Base-by-base conservation (phyloP, 2,797 vertebrate genomes). In the Adelosebastes latens region DNA sequence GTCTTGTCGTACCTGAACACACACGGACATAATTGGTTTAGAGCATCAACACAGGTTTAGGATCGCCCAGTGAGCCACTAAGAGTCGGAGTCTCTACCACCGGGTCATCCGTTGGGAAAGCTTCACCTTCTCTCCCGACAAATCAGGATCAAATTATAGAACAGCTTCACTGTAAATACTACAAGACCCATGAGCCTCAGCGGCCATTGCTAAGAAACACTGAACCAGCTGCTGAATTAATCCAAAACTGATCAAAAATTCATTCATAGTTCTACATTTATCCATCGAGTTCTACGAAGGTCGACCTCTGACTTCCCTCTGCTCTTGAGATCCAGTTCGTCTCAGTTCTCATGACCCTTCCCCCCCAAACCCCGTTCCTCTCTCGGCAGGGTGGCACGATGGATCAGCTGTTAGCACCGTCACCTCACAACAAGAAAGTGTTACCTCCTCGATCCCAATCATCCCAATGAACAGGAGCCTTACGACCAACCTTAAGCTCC, bases 1-100 rank as follows among this genome's bases (percentile, higher is more conserved):
- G 86, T 79, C 39, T 77, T 39, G 20, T 95, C 92, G 1, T 93
- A 95, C 85, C 96, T 97, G 85, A 66, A 67, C 8, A 61, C 8
- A 61, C 27, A 72, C n/a, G 2, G 18, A 49, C 16, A 1, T 42
- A 22, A 16, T 61, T 11, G 25, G 32, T 27, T 61, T 2, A 22
- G 20, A 49, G 70, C n/a, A 3, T 59, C 36, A 18, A 10, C 49
- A 34, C 65, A 16, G 34, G 9, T 61, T 63, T 3, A 5, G 9
- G 56, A 29, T 59, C 4, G 56, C 4, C 56, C 58, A 2, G 42
- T 46, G 42, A 14, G 14, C 42, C 42, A 46, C 42, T 16, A 42
- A 42, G 39, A 42, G 39, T 42, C 39, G 2, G 39, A 42, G 36
- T 39, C 36, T 29, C 6, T 29, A 13, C 36, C 36, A 13, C 36